phyloP scores from a whole-genome alignment of 2,113 vertebrate species.

The Tyto alba region DNA sequence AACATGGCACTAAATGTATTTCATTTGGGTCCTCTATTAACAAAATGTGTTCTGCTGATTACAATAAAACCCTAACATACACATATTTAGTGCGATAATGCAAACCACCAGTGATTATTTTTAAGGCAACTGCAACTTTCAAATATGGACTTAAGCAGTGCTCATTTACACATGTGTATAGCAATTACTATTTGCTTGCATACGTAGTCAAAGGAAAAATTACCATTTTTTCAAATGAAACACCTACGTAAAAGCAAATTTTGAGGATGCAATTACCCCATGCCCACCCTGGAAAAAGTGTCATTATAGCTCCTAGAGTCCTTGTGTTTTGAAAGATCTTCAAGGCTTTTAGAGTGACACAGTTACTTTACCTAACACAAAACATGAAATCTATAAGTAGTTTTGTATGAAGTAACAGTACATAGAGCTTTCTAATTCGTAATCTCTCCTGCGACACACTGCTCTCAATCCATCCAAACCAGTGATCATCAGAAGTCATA shows the following conservation, averaged over 20 bases:
- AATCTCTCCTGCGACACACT: neutral
- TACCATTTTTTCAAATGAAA: neutral
- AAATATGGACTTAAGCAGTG: neutral
- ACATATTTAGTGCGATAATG: neutral
- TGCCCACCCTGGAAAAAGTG: neutral
- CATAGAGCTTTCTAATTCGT: neutral
- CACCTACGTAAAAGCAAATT: rapidly evolving
- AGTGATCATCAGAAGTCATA: neutral
- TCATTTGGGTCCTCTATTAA: neutral
- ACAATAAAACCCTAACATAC: neutral
- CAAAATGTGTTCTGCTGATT: neutral
- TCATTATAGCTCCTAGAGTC: neutral
- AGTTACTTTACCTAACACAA: neutral
- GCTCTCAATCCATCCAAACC: neutral
- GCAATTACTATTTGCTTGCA: neutral
- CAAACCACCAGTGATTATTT: neutral
- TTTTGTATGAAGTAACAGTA: neutral
- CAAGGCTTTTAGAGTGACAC: neutral
- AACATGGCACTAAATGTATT: neutral
- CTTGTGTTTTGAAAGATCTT: neutral
- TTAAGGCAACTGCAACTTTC: neutral
- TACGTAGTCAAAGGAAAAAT: neutral
- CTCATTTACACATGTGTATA: neutral
- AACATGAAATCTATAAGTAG: neutral
- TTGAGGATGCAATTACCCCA: neutral